These are phyloP conservation scores for Drosophila azteca DNA, from an alignment of 1,140 invertebrate genomes.

Conservation along the genomic window DNA sequence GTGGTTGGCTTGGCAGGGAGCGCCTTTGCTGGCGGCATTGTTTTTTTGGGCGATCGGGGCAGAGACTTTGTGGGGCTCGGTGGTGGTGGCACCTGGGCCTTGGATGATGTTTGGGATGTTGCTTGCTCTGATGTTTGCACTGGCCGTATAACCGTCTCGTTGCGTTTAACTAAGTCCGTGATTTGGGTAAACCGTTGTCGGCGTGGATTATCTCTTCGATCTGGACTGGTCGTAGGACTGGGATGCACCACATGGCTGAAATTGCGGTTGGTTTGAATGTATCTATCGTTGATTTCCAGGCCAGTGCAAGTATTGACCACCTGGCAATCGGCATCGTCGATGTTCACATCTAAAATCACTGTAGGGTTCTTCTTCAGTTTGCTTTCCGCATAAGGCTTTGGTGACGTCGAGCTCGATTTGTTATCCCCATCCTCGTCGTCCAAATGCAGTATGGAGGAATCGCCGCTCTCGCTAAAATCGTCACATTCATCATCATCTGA, in stretches of 20 bases:
- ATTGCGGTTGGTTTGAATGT: constrained; percentile 68
- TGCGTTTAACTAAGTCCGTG: constrained; percentile 52
- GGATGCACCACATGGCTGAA: constrained; percentile 65
- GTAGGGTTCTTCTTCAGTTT: constrained; percentile 54
- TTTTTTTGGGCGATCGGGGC: constrained; percentile 31
- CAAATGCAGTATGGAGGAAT: constrained; percentile 6
- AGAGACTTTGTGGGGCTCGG: constrained; percentile 43
- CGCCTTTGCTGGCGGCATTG: background rate
- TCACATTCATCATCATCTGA: constrained; percentile 31
- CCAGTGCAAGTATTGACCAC: constrained; percentile 24
- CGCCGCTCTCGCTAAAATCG: constrained; percentile 4
- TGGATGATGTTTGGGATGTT: background rate
- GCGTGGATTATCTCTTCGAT: constrained; percentile 1
- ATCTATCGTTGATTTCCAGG: constrained; percentile 65
- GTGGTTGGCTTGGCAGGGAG: background rate
- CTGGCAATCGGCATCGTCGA: constrained; percentile 44
- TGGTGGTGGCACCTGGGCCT: background rate
- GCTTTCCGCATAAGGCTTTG: background rate
- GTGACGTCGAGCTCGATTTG: background rate
- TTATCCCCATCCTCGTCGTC: background rate
- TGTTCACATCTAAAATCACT: constrained; percentile 66
- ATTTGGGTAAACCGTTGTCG: constrained; percentile 68
- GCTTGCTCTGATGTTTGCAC: too few species aligned
- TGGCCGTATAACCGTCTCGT: background rate
- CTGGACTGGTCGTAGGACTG: constrained; percentile 22